Percentiles rank a stretch among this genome's conserved stretches.
These are phyloP conservation scores for Agelas oroides DNA, from an alignment of 37 sponge, comb jelly and placozoan species.

Conservation along the genomic window DNA sequence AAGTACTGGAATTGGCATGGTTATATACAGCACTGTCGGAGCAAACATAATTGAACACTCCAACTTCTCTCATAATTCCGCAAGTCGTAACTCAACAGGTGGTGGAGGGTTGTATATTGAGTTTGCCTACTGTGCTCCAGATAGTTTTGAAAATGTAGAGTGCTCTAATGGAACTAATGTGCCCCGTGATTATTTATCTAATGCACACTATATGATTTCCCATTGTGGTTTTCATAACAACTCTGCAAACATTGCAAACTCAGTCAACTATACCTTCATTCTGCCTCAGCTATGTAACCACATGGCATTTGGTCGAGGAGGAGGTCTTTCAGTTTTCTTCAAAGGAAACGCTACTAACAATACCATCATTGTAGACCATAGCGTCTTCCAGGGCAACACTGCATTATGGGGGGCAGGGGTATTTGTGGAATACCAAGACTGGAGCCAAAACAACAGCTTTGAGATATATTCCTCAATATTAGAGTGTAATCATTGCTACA, in stretches of 20 bases:
- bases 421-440: constrained; percentile 63
- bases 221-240: constrained; percentile 23
- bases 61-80: constrained; percentile 32
- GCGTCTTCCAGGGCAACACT: constrained; percentile 54
- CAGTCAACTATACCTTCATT: constrained; percentile 10
- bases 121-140: constrained; percentile 67
- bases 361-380: constrained; percentile 32
- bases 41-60: constrained; percentile 5
- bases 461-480: constrained; percentile 13
- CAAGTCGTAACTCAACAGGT: not conserved
- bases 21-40: constrained; percentile 60
- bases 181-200: not conserved
- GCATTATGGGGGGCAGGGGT: constrained; percentile 79
- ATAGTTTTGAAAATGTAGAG: not conserved
- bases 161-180: constrained; percentile 7
- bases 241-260: constrained; percentile 1
- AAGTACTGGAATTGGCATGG: constrained; percentile 39
- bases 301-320: constrained; percentile 76
- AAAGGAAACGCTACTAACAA: constrained; percentile 60
- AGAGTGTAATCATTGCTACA: not conserved
- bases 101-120: constrained; percentile 81
- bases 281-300: constrained; percentile 47
- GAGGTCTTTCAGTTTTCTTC: constrained; percentile 70
- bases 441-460: constrained; percentile 32
- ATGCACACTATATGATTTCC: constrained; percentile 18